Evolutionary conservation across 2,113 vertebrate species (phyloP), one percentile per base, ranked within the genome.

Genomic region (Malurus melanocephalus): DNA sequence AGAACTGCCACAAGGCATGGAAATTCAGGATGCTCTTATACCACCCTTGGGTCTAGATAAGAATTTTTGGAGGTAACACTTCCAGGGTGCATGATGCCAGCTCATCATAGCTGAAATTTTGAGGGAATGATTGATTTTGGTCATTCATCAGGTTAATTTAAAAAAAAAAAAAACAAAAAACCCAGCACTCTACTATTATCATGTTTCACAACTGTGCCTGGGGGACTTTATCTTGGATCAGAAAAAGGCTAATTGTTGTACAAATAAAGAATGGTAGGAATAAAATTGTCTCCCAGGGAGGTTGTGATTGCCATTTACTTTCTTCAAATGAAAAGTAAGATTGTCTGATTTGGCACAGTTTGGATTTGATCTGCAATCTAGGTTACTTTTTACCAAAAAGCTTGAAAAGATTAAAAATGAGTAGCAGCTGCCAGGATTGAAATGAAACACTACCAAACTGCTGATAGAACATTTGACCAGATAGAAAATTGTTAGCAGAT

Each of bases 201-300:
- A 30, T 42, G 10, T 80, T 93, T 93, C 90, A 78, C 48, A 75
- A 43, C 76, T 75, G 42, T 88, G 86, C 80, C 88, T 90, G 65
- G 24, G 80, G 88, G 64, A 80, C 60, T 92, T 93, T 62, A 42
- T 77, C 83, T 94, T 94, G 88, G 88, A 89, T 89, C 72, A n/a
- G 64, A 72, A 71, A 75, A 45, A n/a, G 81, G 40, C 72, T 92
- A 89, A 89, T 88, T 93, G 76, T 89, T 93, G 48, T 77, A 88
- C 45, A 85, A 90, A 91, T 80, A 71, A 88, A 92, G 61, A 83
- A 78, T 75, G 17, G 76, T 84, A 84, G 77, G 45, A 92, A 35
- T 64, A 75, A 74, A 92, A 86, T 49, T 40, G 3, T 81, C 77
- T 80, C 57, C 67, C 32, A 42, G 74, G 92, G 88, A 93, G 80